phyloP scores from a whole-genome alignment of 1,140 invertebrate genomes.

The Drosophila azteca region DNA sequence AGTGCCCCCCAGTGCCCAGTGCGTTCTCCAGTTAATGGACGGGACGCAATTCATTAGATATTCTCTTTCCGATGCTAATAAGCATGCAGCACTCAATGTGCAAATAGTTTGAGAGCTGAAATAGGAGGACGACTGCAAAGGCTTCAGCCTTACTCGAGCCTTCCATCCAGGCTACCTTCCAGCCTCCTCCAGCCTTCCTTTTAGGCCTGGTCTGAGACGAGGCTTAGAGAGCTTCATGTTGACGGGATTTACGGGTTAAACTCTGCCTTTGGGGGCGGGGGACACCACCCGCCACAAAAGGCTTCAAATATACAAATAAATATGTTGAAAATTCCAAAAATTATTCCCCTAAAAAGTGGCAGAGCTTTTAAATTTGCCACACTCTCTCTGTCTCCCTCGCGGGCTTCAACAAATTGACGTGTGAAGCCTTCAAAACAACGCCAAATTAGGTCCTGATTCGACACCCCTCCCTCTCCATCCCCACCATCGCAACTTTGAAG shows the following conservation, averaged over 20 bases:
- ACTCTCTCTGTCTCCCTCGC: conserved; percentile 7
- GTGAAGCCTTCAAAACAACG: conserved; percentile 53
- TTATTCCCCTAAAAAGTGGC: neutral
- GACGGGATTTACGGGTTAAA: neutral
- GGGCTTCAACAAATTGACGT: conserved; percentile 34
- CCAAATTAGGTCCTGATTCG: conserved; percentile 45
- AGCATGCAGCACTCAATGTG: conserved; percentile 80
- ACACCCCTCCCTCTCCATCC: conserved; percentile 5
- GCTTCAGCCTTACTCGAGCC: too few species aligned
- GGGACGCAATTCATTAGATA: conserved; percentile 76
- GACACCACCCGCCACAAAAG: too few species aligned
- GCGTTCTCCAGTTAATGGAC: conserved; percentile 74
- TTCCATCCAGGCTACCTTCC: too few species aligned
- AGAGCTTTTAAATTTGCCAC: conserved; percentile 15
- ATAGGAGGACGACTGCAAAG: conserved; percentile 22
- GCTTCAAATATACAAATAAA: neutral
- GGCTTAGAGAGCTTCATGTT: conserved; percentile 1
- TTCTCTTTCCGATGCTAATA: conserved; percentile 80
- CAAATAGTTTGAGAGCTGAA: conserved; percentile 78
- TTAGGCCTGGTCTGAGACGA: neutral
- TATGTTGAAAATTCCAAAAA: conserved; percentile 2
- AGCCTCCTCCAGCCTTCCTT: too few species aligned
- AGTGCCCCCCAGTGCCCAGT: conserved; percentile 2
- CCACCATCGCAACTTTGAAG: conserved; percentile 39
- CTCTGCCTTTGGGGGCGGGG: too few species aligned